Base-by-base conservation (phyloP, 2,113 vertebrate species). In the Rallus limicola region DNA sequence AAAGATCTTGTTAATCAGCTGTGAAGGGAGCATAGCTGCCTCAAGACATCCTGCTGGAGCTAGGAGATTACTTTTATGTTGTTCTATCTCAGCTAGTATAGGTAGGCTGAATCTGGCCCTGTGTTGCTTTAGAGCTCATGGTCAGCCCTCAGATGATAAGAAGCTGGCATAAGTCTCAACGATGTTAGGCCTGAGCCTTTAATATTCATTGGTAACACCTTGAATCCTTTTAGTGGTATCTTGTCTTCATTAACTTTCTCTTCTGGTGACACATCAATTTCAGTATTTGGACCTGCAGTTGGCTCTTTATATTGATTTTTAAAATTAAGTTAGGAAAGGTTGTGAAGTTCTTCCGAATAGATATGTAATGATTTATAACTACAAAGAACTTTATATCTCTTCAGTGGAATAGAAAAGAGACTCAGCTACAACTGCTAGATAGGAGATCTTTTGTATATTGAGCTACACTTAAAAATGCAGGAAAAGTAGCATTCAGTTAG, bases 221-320 rank as follows among this genome's bases (percentile, higher is more conserved):
- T 93, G 70, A 82, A 82, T 76, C 26, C 53, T 92, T 90, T 93
- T 62, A 95, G 62, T 60, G 33, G 11, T 84, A 52, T 87, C 78
- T 91, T 86, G 62, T 86, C 78, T 91, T 96, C 78, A 88, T 96
- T 97, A 93, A 65, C 59, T 93, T 88, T 90, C 48, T 93, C 16
- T 88, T 92, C 62, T 85, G 34, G 50, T 93, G 79, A 72, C 79
- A 85, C 48, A 88, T 82, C 82, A 65, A 34, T 92, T 95, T 83
- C 72, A 92, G 68, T 69, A 85, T 93, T 92, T 90, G 68, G 31
- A 87, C 24, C 63, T 72, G 44, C n/a, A 69, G 24, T 46, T 92
- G 67, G 29, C 26, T 93, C 59, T 90, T 82, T 62, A 40, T 85
- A 91, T 88, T 92, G 88, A 94, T 92, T 95, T 93, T 85, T 65